Evolutionary conservation across 1,140 invertebrate species (phyloP).

Genomic region (Calliopsis andreniformis): DNA sequence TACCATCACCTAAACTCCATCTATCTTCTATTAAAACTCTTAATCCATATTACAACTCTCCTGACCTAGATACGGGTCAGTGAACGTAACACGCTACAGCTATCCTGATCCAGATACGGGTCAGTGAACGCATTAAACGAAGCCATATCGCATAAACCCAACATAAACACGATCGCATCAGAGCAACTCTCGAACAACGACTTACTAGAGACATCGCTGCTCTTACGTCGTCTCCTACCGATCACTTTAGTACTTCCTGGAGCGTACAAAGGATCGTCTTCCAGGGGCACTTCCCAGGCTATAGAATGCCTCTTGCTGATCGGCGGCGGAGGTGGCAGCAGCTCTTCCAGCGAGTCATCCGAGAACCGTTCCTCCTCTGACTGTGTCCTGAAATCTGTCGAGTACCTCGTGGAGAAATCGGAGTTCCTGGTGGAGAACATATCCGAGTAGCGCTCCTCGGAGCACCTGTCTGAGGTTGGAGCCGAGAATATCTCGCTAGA

Average conservation of each 20-base stretch:
- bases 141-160: too few species aligned
- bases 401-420: slow-evolving; percentile 78
- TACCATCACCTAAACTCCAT: too few species aligned
- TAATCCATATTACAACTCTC: too few species aligned
- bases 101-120: too few species aligned
- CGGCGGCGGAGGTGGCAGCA: slow-evolving; percentile 84
- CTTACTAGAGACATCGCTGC: slow-evolving; percentile 82
- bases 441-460: slow-evolving; percentile 75
- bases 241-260: slow-evolving; percentile 88
- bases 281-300: slow-evolving; percentile 91
- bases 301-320: slow-evolving; percentile 89
- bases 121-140: too few species aligned
- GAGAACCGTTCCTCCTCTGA: slow-evolving; percentile 89
- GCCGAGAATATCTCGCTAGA: slow-evolving; percentile 76
- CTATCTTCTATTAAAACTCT: too few species aligned
- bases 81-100: too few species aligned
- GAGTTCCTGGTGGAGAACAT: slow-evolving; percentile 79
- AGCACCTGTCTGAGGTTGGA: slow-evolving; percentile 73
- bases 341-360: slow-evolving; percentile 90
- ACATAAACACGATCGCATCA: too few species aligned
- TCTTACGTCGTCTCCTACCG: slow-evolving; percentile 81
- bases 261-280: slow-evolving; percentile 86
- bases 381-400: slow-evolving; percentile 79
- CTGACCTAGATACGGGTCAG: too few species aligned
- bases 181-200: too few species aligned